Conservation (phyloP, 2,113 vertebrate genomes). For the Hypomesus transpacificus region DNA sequence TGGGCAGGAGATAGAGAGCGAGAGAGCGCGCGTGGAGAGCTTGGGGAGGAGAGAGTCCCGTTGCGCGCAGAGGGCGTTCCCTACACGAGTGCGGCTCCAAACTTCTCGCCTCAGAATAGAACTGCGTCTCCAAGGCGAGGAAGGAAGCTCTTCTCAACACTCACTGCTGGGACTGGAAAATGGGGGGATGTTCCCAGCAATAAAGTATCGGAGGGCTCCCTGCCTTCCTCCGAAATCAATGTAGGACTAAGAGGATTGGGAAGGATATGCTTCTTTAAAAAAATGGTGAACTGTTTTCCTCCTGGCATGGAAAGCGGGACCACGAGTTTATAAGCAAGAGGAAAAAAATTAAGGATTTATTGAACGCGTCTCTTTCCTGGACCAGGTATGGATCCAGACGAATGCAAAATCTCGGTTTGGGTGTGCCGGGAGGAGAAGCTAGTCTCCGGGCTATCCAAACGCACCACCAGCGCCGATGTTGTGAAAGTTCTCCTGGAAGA, state of each 20-base stretch:
- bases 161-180: neutral
- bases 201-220: neutral
- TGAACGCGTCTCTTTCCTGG: slow-evolving; percentile 1
- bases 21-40: neutral
- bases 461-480: slow-evolving; percentile 92
- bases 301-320: too few relatives aligned
- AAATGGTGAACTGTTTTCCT: too few relatives aligned
- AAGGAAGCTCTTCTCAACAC: neutral
- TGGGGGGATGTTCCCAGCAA: neutral
- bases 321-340: too few relatives aligned
- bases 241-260: too few relatives aligned
- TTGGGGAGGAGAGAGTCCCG: slow-evolving; percentile 46
- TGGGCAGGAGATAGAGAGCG: slow-evolving; percentile 7
- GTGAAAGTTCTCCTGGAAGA: slow-evolving; percentile 87
- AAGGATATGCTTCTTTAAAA: too few relatives aligned
- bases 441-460: slow-evolving; percentile 85
- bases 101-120: neutral
- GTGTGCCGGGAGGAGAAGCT: slow-evolving; percentile 95
- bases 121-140: neutral
- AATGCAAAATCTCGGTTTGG: slow-evolving; percentile 90
- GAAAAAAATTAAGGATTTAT: too few relatives aligned
- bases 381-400: slow-evolving; percentile 77
- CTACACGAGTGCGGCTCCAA: neutral
- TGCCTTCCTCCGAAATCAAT: neutral
- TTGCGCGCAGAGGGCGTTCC: neutral